Evolutionary conservation across 1,140 invertebrate genomes (phyloP).

Genomic region (Drosophila kanapiae): DNA sequence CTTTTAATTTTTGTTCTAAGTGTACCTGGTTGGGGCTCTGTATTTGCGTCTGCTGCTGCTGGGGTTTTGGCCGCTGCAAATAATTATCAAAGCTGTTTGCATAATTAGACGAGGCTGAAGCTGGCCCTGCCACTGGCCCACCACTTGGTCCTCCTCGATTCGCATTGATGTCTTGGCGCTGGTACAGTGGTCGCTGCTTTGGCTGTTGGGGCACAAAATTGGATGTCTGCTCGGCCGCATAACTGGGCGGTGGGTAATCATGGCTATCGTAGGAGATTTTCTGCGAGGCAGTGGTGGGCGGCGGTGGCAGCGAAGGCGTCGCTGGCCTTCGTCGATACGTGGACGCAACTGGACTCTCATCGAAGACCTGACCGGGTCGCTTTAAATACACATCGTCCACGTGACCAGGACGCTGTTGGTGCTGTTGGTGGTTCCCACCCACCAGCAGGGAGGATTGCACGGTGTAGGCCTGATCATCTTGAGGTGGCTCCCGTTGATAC

Average conservation of each 20-base stretch:
- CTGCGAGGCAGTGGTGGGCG: slow-evolving; percentile 48
- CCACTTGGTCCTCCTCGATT: slow-evolving; percentile 48
- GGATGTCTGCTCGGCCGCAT: slow-evolving; percentile 75
- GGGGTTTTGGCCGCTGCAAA: slow-evolving; percentile 70
- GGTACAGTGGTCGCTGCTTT: slow-evolving; percentile 58
- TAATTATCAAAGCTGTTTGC: slow-evolving; percentile 85
- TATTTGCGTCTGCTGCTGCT: slow-evolving; percentile 23
- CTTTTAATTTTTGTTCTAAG: not conserved
- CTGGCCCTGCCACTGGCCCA: slow-evolving; percentile 36
- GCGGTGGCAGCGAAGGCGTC: slow-evolving; percentile 10
- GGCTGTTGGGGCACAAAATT: slow-evolving; percentile 69
- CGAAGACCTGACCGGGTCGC: slow-evolving; percentile 79
- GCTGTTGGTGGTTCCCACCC: slow-evolving; percentile 50
- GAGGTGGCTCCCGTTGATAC: slow-evolving; percentile 52
- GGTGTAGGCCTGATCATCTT: slow-evolving; percentile 71
- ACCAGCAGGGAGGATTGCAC: slow-evolving; percentile 81
- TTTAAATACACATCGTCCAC: slow-evolving; percentile 67
- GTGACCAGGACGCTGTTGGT: slow-evolving; percentile 23
- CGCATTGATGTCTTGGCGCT: slow-evolving; percentile 69
- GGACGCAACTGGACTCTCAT: slow-evolving; percentile 58
- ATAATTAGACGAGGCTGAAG: slow-evolving; percentile 76
- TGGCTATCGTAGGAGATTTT: slow-evolving; percentile 83
- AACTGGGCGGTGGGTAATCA: slow-evolving; percentile 82
- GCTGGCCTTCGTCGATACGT: slow-evolving; percentile 40
- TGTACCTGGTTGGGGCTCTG: slow-evolving; percentile 35